Base-by-base conservation (phyloP, 2,797 vertebrate species). In the Chloroceryle amazona region DNA sequence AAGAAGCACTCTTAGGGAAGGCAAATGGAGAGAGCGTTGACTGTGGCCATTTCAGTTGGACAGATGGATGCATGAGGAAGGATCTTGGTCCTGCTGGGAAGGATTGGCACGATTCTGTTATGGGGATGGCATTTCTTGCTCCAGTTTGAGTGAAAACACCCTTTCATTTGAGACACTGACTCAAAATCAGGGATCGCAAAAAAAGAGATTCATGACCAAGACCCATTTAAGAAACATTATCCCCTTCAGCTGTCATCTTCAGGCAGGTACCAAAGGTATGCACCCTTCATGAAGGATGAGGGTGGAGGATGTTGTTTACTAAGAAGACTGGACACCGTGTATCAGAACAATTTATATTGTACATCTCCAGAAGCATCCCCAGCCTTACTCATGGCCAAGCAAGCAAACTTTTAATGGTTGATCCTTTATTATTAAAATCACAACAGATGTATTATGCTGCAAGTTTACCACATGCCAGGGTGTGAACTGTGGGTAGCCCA, bases 21-120 rank as follows among this genome's bases (percentile, higher is more conserved):
- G 5, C 22, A 82, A 62, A 46, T 3, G 42, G 19, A 57, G 22
- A 31, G 4, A 58, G 2, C 0, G 0, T 18, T 35, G 26, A 11
- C 11, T 20, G 33, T 33, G 47, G 25, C 13, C 20, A 14, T 6
- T 19, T 58, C 21, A 22, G 11, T 3, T n/a, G 23, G 52, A 47
- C 18, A 22, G 0, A 1, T 1, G 33, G 51, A 42, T 20, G 26
- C 37, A 5, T n/a, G 25, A 46, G 33, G 55, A 85, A 52, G 11
- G 37, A 85, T 12, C 3, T 31, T n/a, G 3, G 2, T 60, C 39
- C 46, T 55, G 0, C 28, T 37, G 19, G 39, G 39, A 51, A 47
- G n/a, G 25, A 29, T 6, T 42, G n/a, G 15, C 8, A 52, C 52
- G 41, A 10, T 13, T 66, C 17, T 29, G 11, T 16, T 16, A 7